Conservation (phyloP, 2,797 vertebrate genomes). For the Pampus argenteus region DNA sequence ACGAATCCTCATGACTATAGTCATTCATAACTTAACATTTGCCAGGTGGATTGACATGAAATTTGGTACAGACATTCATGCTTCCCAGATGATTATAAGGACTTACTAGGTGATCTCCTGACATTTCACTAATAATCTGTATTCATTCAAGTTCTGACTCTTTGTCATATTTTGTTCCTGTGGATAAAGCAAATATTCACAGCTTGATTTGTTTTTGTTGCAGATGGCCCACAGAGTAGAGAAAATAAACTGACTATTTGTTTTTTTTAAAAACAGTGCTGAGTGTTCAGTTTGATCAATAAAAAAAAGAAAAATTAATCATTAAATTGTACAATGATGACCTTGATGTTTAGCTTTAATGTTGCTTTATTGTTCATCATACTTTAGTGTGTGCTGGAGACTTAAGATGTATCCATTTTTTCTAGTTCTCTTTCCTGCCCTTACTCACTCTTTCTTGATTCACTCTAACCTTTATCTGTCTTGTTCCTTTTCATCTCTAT, state of each 20-base stretch:
- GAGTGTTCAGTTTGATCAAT: slow-evolving; percentile 28
- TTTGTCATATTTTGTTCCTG: slow-evolving; percentile 23
- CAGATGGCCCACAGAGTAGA: slow-evolving; percentile 15
- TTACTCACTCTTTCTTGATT: not conserved
- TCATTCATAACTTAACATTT: too few relatives aligned
- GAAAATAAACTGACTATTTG: slow-evolving; percentile 13
- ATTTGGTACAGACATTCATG: not conserved
- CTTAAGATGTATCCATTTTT: not conserved
- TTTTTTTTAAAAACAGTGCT: slow-evolving; percentile 13
- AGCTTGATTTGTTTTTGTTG: slow-evolving; percentile 39
- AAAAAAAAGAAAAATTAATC: slow-evolving; percentile 9
- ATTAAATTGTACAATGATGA: not conserved
- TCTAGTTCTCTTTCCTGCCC: not conserved
- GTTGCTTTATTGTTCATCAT: not conserved
- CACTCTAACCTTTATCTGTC: slow-evolving; percentile 2
- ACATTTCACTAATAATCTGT: not conserved
- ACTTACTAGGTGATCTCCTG: not conserved
- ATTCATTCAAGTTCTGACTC: slow-evolving; percentile 14
- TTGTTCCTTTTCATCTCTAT: slow-evolving; percentile 35
- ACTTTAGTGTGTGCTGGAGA: not conserved
- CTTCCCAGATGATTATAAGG: too few relatives aligned
- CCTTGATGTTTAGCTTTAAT: too few relatives aligned
- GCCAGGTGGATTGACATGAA: too few relatives aligned
- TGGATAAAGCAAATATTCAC: slow-evolving; percentile 31
- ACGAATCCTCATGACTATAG: too few relatives aligned